These are phyloP conservation scores for Caranx ignobilis DNA, from an alignment of 2,113 vertebrate genomes.

Conservation along the genomic window DNA sequence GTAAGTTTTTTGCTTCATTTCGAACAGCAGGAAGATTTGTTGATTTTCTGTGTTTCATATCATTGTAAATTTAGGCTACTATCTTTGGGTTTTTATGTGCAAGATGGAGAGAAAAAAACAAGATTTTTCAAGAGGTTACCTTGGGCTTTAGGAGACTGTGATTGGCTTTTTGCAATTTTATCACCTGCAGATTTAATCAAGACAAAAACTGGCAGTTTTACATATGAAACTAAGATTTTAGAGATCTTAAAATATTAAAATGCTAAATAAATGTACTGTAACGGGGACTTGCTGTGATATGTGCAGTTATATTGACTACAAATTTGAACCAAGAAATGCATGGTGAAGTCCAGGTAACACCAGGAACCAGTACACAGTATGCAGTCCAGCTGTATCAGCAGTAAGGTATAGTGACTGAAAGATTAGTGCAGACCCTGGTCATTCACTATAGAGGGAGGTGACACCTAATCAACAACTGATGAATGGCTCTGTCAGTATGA, in stretches of 20 bases:
- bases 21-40: too few relatives aligned
- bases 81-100: too few relatives aligned
- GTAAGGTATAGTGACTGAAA: background rate
- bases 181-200: too few relatives aligned
- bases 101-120: too few relatives aligned
- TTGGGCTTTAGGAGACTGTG: too few relatives aligned
- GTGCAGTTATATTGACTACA: background rate
- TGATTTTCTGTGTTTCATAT: too few relatives aligned
- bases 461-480: slow-evolving; percentile 58
- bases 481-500: slow-evolving; percentile 45
- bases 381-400: slow-evolving; percentile 24
- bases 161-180: too few relatives aligned
- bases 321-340: background rate
- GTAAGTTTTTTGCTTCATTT: background rate
- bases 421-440: slow-evolving; percentile 6
- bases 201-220: too few relatives aligned
- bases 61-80: too few relatives aligned
- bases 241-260: background rate
- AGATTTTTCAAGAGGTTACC: too few relatives aligned
- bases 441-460: slow-evolving; percentile 14
- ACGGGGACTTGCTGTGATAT: background rate
- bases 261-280: background rate
- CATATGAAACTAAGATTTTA: background rate
- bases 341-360: background rate
- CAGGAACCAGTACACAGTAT: background rate